A percentile compares a stretch with the other conserved stretches of the same genome.
These are phyloP conservation scores for Campoplex nolae DNA, from an alignment of 2,888 invertebrate species.

Conservation along the genomic window DNA sequence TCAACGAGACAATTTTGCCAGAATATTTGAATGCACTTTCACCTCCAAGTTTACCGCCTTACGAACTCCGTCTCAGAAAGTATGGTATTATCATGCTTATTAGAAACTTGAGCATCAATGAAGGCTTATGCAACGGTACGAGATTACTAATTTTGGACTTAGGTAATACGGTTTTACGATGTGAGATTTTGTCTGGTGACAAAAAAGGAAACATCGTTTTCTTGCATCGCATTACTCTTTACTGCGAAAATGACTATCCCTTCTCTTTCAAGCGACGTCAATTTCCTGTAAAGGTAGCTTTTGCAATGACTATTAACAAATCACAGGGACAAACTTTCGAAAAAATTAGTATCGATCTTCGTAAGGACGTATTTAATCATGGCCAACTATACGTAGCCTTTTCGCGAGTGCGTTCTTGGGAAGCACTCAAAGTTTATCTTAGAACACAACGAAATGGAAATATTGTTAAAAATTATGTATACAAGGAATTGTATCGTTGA, in stretches of 20 bases:
- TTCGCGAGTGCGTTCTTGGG: conserved; percentile 57
- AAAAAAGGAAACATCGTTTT: conserved; percentile 45
- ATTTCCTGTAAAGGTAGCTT: conserved; percentile 70
- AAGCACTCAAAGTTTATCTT: too few relatives aligned
- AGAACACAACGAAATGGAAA: conserved; percentile 35
- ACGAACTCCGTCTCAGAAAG: conserved; percentile 40
- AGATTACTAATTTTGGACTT: conserved; percentile 24
- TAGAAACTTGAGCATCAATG: conserved; percentile 52
- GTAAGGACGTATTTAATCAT: conserved; percentile 67
- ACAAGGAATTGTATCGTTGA: conserved; percentile 45
- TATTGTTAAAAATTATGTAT: conserved; percentile 54
- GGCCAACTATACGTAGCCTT: conserved; percentile 69
- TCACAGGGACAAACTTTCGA: conserved; percentile 66
- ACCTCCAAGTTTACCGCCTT: conserved; percentile 38
- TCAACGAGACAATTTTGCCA: conserved; percentile 50
- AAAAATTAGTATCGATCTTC: conserved; percentile 62
- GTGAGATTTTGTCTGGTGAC: conserved; percentile 13
- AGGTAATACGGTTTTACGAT: conserved; percentile 18
- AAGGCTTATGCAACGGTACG: conserved; percentile 64
- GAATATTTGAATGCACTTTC: conserved; percentile 64
- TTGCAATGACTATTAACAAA: conserved; percentile 71
- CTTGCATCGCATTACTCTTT: conserved; percentile 47
- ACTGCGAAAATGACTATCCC: neutral
- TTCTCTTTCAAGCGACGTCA: conserved; percentile 59
- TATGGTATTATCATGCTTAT: conserved; percentile 54